Percentiles rank a stretch among this genome's conserved stretches.
Evolutionary conservation across 2,888 invertebrate species (phyloP).

Genomic region (Malthinus seriepunctatus): DNA sequence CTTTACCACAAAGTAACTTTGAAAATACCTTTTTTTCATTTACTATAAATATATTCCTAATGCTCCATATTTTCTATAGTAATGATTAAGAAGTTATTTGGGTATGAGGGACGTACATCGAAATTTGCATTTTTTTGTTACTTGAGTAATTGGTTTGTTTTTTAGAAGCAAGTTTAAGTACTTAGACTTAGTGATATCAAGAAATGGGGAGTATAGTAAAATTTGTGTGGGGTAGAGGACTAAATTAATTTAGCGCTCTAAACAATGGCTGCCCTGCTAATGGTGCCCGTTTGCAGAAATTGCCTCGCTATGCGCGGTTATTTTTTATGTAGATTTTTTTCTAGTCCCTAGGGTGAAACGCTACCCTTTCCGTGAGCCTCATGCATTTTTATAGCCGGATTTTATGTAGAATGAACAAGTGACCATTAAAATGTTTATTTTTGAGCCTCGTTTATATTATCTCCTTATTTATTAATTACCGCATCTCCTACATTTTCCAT

Average conservation of each 20-base stretch:
- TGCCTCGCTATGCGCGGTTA: conserved; percentile 54
- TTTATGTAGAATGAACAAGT: conserved; percentile 35
- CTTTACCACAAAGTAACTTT: conserved; percentile 30
- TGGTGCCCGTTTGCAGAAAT: conserved; percentile 57
- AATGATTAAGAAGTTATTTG: no score
- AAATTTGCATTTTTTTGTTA: conserved; percentile 13
- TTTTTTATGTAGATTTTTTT: conserved; percentile 54
- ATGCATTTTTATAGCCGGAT: conserved; percentile 46
- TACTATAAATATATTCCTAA: conserved; percentile 5
- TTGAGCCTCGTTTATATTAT: conserved; percentile 1
- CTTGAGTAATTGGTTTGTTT: conserved; percentile 24
- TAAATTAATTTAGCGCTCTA: conserved; percentile 59
- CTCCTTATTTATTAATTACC: not conserved
- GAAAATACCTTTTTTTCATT: conserved; percentile 21
- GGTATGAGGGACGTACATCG: conserved; percentile 14
- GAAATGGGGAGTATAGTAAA: conserved; percentile 19
- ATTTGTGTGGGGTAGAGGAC: conserved; percentile 41
- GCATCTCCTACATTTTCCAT: not conserved
- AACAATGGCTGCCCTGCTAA: conserved; percentile 58
- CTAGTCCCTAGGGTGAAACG: conserved; percentile 42
- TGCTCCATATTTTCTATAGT: not conserved
- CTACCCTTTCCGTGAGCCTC: conserved; percentile 46
- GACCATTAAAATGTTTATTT: conserved; percentile 34
- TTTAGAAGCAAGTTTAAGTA: conserved; percentile 22
- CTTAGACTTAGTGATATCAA: conserved; percentile 32